Base-by-base conservation (phyloP, 2,797 vertebrate genomes). In the Moxostoma hubbsi region DNA sequence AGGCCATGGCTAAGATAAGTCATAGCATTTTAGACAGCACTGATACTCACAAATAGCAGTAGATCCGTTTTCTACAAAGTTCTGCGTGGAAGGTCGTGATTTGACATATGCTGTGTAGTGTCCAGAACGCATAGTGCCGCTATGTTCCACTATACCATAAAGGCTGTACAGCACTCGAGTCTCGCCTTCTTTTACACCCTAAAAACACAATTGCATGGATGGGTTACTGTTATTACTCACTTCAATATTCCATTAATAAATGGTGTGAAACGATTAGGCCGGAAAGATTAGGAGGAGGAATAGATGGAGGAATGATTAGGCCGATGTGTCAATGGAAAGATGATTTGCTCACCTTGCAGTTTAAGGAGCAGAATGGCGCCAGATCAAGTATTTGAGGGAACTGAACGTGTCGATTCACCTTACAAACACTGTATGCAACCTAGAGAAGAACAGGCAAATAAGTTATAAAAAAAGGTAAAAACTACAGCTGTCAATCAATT, bases 71-170 rank as follows among this genome's bases (percentile, higher is more conserved):
- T 94, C 88, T 80, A 94, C 84, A 13, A 90, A 79, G 65, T 88
- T 90, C 51, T 93, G 89, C 4, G 65, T 84, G 13, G 73, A 93
- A 0, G 92, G 87, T 79, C 95, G 93, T 16, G 89, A 90, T 92
- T 97, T 99, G 71, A 96, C 94, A 5, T 96, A 99, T 1, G 97
- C 98, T 0, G 96, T 98, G 88, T 99, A 99, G 87, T 99, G 98
- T 45, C 98, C 98, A 0, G 96, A 97, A 65, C 96, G 93, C 98
- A 99, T 99, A 5, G 97, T 99, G 45, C 98, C 98, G 1, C 96
- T 97, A 84, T 99, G 98, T 83, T 99, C 97, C 57, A 99, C 97
- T 2, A 99, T 91, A 12, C 98, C 98, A 7, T 99, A 99, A 57
- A 99, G 92, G 58, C 95, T 93, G 87, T 99, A 99, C n/a, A 95